Evolutionary conservation across 1,140 invertebrate genomes (phyloP), one percentile per base, ranked within the genome.

Genomic region (Pseudoatta argentina): DNA sequence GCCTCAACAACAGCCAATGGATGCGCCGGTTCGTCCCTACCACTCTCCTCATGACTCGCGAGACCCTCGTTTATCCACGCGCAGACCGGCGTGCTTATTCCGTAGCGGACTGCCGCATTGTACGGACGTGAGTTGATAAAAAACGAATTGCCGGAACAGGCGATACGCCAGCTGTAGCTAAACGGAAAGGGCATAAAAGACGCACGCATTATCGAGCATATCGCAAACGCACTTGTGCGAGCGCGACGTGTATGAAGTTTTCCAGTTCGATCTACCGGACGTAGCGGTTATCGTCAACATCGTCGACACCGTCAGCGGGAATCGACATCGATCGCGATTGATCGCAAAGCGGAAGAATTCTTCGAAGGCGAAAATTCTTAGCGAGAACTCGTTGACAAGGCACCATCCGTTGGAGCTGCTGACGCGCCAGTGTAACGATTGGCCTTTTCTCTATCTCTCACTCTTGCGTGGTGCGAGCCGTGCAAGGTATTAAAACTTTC

Each of bases 1-100:
- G 94, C 94, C 94, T 95, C 89, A 87, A 64, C 27, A 34, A 57
- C 16, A 59, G 64, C 94, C 94, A 95, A 95, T 95, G 55, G 44
- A 27, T 16, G 53, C 10, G 24, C 34, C 8, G 21, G 44, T 63
- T 30, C 18, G 1, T 51, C 86, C 87, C 91, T 78, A 69, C 88
- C 66, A 34, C n/a, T 21, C 10, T 3, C 66, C 6, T n/a, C 39
- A 10, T 5, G 66, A 12, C 8, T 64, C 7, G 27, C 61, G 10
- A 69, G 44, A 55, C 57, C n/a, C 72, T 63, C 76, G 86, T 51
- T 88, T 83, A 87, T 76, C 72, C 75, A 82, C 83, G 76, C 86
- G 76, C 63, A 76, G 81, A 88, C 90, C 91, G 72, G 90, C 92
- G 91, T 93, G 88, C 89, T 93, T 93, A 94, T 94, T 94, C 90